Evolutionary conservation across 2,797 vertebrate genomes (phyloP).

Genomic region (Antennarius maculatus): DNA sequence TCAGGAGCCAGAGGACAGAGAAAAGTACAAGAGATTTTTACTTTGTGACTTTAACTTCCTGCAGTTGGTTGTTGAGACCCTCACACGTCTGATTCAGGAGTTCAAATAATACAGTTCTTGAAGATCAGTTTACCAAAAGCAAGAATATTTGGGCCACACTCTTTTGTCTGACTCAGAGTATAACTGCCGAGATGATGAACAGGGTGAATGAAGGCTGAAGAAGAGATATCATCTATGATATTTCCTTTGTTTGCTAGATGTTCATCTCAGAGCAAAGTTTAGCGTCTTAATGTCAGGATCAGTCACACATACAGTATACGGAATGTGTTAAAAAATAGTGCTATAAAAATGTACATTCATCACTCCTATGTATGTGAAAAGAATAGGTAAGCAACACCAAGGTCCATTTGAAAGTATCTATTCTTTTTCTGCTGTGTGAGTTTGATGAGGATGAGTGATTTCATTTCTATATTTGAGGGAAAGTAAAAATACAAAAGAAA

Average conservation of each 20-base stretch:
- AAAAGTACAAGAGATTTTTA: constrained; percentile 55
- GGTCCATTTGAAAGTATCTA: too few relatives aligned
- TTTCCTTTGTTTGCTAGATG: constrained; percentile 75
- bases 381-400: too few relatives aligned
- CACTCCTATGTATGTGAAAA: too few relatives aligned
- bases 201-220: constrained; percentile 43
- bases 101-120: constrained; percentile 70
- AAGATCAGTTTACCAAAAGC: constrained; percentile 64
- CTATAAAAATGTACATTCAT: too few relatives aligned
- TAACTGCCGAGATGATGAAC: constrained; percentile 57
- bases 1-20: constrained; percentile 50
- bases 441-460: too few relatives aligned
- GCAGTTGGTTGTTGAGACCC: constrained; percentile 36
- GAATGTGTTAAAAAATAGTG: too few relatives aligned
- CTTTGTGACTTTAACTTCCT: constrained; percentile 72
- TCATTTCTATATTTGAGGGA: too few relatives aligned
- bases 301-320: constrained; percentile 37
- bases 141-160: constrained; percentile 60
- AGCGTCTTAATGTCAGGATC: constrained; percentile 62
- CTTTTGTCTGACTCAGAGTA: constrained; percentile 63
- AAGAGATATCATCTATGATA: constrained; percentile 63
- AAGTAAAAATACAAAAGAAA: too few relatives aligned
- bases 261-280: constrained; percentile 59
- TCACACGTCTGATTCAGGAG: constrained; percentile 63
- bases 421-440: too few relatives aligned